Evolutionary conservation across 1,140 invertebrate genomes (phyloP).

Genomic region (Caerostris extrusa): DNA sequence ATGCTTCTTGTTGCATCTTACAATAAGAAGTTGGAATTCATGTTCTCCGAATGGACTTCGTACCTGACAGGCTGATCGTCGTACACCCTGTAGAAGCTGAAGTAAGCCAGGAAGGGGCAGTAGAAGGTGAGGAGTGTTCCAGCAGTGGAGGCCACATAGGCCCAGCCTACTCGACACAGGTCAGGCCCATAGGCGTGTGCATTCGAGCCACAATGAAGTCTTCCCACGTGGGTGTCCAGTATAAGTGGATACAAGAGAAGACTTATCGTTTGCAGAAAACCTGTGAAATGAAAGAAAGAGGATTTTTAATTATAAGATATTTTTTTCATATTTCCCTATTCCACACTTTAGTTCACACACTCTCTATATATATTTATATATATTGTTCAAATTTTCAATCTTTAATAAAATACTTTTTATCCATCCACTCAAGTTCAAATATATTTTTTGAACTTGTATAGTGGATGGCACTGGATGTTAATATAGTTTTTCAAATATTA

Average conservation of each 20-base stretch:
- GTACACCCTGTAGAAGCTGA: constrained; percentile 64
- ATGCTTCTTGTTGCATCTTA: not conserved
- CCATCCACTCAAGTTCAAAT: too few species aligned
- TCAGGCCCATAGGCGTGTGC: constrained; percentile 37
- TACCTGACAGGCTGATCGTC: not conserved
- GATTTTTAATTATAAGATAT: not conserved
- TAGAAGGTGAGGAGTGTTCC: constrained; percentile 75
- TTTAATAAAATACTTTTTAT: too few species aligned
- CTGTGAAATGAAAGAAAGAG: constrained; percentile 25
- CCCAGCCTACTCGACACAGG: constrained; percentile 75
- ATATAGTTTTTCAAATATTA: too few species aligned
- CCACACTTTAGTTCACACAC: too few species aligned
- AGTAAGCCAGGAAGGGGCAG: constrained; percentile 76
- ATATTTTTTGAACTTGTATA: too few species aligned
- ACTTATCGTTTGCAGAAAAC: constrained; percentile 61
- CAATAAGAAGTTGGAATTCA: constrained; percentile 15
- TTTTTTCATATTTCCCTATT: too few species aligned
- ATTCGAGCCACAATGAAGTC: constrained; percentile 58
- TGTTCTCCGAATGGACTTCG: not conserved
- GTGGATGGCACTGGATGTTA: too few species aligned
- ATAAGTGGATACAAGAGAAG: constrained; percentile 73
- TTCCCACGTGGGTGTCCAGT: constrained; percentile 65
- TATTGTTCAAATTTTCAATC: too few species aligned
- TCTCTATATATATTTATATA: too few species aligned
- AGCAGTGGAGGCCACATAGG: constrained; percentile 62